A percentile compares a stretch with the other conserved stretches of the same genome.
phyloP scores from a whole-genome alignment of 2,113 vertebrate genomes.

The Sardina pilchardus region DNA sequence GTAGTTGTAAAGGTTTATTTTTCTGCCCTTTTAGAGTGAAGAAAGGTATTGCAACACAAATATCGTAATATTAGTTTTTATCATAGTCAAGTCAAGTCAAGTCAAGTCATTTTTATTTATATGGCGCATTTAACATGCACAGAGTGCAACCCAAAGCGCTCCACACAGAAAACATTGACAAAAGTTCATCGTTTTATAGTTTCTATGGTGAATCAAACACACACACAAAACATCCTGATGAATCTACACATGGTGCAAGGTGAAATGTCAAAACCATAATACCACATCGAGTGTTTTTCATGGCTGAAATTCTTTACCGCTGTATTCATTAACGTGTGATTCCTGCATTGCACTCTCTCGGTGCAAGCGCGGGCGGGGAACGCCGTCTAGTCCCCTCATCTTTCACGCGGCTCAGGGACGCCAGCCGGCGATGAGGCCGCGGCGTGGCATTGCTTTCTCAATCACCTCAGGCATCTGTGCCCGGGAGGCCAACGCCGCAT shows the following conservation, averaged over 20 bases:
- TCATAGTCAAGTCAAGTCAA: too few relatives aligned
- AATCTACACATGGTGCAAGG: not conserved
- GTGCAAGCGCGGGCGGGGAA: not conserved
- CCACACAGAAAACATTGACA: too few relatives aligned
- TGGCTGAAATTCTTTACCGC: not conserved
- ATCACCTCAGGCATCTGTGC: not conserved
- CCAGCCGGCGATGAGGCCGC: not conserved
- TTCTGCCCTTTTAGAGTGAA: not conserved
- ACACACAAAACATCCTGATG: not conserved
- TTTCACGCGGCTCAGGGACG: not conserved
- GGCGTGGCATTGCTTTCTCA: constrained; percentile 3
- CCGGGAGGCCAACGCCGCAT: not conserved
- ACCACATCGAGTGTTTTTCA: not conserved
- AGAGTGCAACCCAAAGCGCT: too few relatives aligned
- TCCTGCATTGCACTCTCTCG: not conserved
- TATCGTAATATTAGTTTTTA: too few relatives aligned
- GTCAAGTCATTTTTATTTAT: too few relatives aligned
- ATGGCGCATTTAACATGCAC: too few relatives aligned
- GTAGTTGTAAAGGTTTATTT: too few relatives aligned
- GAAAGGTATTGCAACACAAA: not conserved
- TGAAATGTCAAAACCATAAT: not conserved
- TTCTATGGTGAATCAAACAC: not conserved
- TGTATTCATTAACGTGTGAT: not conserved
- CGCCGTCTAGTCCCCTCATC: not conserved
- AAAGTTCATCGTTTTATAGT: too few relatives aligned